Conservation (phyloP, 1,140 invertebrate species). For the Choristoneura fumiferana region DNA sequence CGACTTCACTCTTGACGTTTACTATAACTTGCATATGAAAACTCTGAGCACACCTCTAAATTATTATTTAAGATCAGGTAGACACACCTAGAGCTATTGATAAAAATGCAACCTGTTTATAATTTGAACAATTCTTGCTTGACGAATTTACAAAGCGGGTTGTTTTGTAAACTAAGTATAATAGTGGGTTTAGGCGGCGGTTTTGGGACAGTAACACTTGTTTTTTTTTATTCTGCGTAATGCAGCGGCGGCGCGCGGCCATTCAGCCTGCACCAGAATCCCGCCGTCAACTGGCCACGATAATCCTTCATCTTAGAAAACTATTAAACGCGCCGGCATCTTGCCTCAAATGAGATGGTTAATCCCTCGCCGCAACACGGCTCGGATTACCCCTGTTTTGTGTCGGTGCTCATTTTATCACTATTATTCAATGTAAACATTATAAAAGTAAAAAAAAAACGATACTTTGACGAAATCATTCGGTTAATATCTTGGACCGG, state of each 20-base stretch:
- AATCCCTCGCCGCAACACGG: conserved; percentile 62
- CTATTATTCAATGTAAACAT: conserved; percentile 48
- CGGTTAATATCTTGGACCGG: conserved; percentile 1
- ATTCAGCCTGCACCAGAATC: conserved; percentile 38
- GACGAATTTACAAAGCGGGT: not conserved
- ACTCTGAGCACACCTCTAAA: too few species aligned
- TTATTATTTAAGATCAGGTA: not conserved
- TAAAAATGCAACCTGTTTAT: not conserved
- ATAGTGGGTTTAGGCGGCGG: conserved; percentile 8
- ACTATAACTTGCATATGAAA: too few species aligned
- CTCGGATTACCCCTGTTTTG: conserved; percentile 65
- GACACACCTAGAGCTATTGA: not conserved
- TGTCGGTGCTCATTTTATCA: conserved; percentile 50
- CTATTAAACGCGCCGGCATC: conserved; percentile 57
- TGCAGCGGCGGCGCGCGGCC: conserved; percentile 31
- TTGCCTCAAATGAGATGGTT: conserved; percentile 62
- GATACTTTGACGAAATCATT: conserved; percentile 10
- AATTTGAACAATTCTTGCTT: conserved; percentile 1
- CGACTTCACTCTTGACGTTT: not conserved
- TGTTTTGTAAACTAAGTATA: conserved; percentile 15
- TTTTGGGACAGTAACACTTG: conserved; percentile 34
- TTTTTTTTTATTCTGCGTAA: conserved; percentile 54
- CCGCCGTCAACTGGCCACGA: conserved; percentile 49
- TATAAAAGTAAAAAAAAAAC: conserved; percentile 33
- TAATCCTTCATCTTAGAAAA: conserved; percentile 66